Evolutionary conservation across 2,888 invertebrate genomes (phyloP), one percentile per base, ranked within the genome.

Genomic region (Cosmorhoe ocellata): DNA sequence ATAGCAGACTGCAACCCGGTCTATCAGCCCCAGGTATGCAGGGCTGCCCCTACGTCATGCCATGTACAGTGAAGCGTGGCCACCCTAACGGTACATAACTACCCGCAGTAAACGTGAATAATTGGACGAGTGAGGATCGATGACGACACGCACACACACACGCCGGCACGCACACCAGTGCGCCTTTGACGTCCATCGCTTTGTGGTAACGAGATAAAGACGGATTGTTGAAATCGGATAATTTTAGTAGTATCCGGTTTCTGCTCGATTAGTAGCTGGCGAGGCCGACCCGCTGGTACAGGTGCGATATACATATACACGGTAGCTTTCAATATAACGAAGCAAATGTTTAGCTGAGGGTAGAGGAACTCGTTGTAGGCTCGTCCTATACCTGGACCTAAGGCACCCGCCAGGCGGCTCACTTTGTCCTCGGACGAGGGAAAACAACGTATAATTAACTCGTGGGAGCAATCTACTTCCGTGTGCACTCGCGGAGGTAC

Each of bases 61-160:
- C n/a, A n/a, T n/a, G n/a, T 40, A 43, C 31, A 40, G 38, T 47
- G 32, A 47, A 46, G 47, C 47, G 37, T 47, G 45, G 41, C 5
- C 42, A 36, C 51, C 28, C 42, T 11, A 24, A 4, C 11, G 12
- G 36, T 36, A 30, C 28, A 47, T 24, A 42, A 37, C 41, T 61
- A 63, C 57, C 58, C 64, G 62, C 63, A 63, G 2, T 3, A 18
- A 18, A 22, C 22, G 18, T 69, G 67, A 69, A 64, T 70, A 67
- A 70, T 70, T 65, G 69, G 66, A 65, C 61, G 69, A 56, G 61
- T 62, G 61, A 55, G 67, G 74, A 73, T 73, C 72, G 71, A 73
- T 73, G 73, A 70, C 60, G 65, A 42, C 47, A 32, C 36, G 31
- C 42, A 51, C 33, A 8, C 32, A 32, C 10, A 38, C 33, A 33